Evolutionary conservation across 2,113 vertebrate species (phyloP), one percentile per base, ranked within the genome.

Genomic region (Ancistrus triradiatus): DNA sequence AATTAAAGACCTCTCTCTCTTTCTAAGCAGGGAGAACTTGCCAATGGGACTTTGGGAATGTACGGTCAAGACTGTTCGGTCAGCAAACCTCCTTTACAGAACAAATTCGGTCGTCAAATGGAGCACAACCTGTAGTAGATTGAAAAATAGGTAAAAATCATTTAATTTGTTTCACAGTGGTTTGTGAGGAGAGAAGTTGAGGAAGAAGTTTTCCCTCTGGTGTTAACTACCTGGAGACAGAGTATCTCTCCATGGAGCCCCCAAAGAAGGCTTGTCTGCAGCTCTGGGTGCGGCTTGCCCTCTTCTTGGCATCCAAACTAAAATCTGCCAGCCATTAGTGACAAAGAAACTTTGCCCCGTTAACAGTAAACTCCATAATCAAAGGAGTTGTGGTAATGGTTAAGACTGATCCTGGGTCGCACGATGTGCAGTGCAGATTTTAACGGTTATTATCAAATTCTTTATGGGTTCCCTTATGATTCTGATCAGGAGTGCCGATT

Each of bases 171-270:
- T 13, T 44, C 8, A 11, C 68, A 97, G n/a, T n/a, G 95, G 95
- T 97, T 49, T 97, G 95, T 42, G 95, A 98, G 77, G 93, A 55
- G 92, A 95, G 84, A 92, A 89, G 70, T 91, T 17, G 91, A 92
- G 75, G 92, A 95, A 77, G 94, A 95, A 13, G 91, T 97, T 68
- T 97, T 98, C 70, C 91, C 93, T 60, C 76, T 97, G 85, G 92
- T 75, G 92, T 98, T 85, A 98, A 97, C 85, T 98, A 98, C 79
- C 87, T 97, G 90, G 95, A 98, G 84, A 89, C 94, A 72, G n/a
- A n/a, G n/a, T 96, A 92, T 85, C 83, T 98, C 86, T 90, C 95
- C 0, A 90, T 90, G 66, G 85, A 91, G 69, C 87, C 89, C 24
- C 95, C 88, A 6, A 90, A 85, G 44, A 97, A 97, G 78, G 86